Percentiles rank a stretch among this genome's conserved stretches.
Evolutionary conservation across 2,113 vertebrate genomes (phyloP).

Genomic region (Epinephelus moara): DNA sequence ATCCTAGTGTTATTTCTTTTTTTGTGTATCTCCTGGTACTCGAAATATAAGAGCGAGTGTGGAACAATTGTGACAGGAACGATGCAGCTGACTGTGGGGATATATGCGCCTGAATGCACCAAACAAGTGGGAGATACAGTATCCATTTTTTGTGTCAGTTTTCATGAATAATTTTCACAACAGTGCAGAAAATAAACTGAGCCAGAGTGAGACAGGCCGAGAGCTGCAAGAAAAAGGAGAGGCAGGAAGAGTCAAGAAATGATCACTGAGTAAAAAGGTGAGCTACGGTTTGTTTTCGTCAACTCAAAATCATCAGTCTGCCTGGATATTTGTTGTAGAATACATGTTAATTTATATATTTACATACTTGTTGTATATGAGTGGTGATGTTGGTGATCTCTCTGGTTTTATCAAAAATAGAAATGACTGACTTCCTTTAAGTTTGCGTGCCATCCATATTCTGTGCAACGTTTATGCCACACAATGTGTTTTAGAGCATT

Average conservation of each 20-base stretch:
- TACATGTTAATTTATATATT: not conserved
- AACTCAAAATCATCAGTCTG: not conserved
- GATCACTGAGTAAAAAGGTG: not conserved
- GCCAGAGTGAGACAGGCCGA: not conserved
- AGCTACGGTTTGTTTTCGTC: not conserved
- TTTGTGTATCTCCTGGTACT: constrained; percentile 12
- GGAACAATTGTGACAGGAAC: constrained; percentile 9
- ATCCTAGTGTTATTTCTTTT: not conserved
- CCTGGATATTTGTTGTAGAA: not conserved
- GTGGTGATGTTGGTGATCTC: not conserved
- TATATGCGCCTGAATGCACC: constrained; percentile 15
- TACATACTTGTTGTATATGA: no score
- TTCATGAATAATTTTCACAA: constrained; percentile 41
- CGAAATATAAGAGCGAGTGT: constrained; percentile 7
- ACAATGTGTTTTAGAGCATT: no score
- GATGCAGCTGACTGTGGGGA: constrained; percentile 1
- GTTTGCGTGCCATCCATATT: no score
- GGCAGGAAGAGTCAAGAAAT: not conserved
- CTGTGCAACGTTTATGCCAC: no score
- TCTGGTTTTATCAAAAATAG: no score
- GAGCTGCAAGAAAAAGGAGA: not conserved
- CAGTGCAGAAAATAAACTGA: constrained; percentile 23
- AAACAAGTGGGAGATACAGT: constrained; percentile 9
- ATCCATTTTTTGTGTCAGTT: constrained; percentile 23
- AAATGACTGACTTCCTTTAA: no score